Evolutionary conservation across 2,113 vertebrate species (phyloP), one percentile per base, ranked within the genome.

Genomic region (Panurus biarmicus): DNA sequence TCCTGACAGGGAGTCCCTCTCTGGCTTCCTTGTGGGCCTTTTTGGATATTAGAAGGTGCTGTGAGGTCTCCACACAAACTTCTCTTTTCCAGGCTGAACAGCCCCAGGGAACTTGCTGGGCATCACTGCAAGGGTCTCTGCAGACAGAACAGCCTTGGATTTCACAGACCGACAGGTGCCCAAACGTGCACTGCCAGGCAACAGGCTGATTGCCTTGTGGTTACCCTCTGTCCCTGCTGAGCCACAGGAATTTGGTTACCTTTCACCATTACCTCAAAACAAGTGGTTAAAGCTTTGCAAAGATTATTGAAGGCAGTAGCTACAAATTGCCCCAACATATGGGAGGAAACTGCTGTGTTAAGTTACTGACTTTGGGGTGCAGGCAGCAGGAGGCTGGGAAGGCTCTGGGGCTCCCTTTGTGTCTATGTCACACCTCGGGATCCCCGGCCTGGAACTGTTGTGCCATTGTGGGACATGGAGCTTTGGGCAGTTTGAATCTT

Each of bases 121-220:
- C 19, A 50, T 33, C 36, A 35, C 18, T 20, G 3, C 24, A 8
- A 29, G 54, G n/a, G 12, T 40, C 15, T 33, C 23, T 11, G 15
- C 6, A 42, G 45, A 33, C 7, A 45, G 24, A 26, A 83, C 10
- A 44, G 22, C 1, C 8, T 4, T 1, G 13, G 22, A 5, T 79
- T 79, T 54, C 4, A 4, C 8, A 11, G 1, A 2, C 19, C 1
- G 14, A 6, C 0, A 0, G 8, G 17, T n/a, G 13, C 11, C 35
- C 2, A 4, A 24, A 14, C 1, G 1, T 1, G 1, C 7, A 51
- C 9, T 7, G 13, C 14, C 7, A 18, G 23, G 26, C 47, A 75
- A 7, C 20, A 8, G 42, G 23, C 29, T 44, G 6, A 50, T 56
- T 73, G 16, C 51, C 44, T 17, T 12, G 42, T 24, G 69, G 84